phyloP scores from a whole-genome alignment of 2,888 invertebrate genomes.

The Polymixis lichenea region DNA sequence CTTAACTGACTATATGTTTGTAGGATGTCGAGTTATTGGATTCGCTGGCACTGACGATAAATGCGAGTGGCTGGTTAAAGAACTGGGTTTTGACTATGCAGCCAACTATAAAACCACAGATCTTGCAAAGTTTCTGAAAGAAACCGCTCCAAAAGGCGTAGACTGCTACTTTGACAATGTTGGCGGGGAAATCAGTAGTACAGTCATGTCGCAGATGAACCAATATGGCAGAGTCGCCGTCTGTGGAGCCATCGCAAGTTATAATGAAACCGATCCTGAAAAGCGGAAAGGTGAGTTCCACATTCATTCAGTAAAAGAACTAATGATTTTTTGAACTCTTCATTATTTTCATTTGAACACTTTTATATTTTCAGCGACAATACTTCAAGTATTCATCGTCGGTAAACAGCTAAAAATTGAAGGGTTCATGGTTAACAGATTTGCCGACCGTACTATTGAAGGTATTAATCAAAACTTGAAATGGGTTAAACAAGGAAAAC shows the following conservation, averaged over 20 bases:
- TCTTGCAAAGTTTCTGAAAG: conserved; percentile 88
- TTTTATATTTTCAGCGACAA: conserved; percentile 74
- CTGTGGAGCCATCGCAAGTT: conserved; percentile 92
- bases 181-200: conserved; percentile 92
- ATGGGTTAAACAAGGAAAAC: conserved; percentile 92
- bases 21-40: conserved; percentile 93
- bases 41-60: conserved; percentile 93
- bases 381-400: conserved; percentile 89
- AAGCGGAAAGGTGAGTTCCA: conserved; percentile 82
- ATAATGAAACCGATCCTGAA: conserved; percentile 89
- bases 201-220: conserved; percentile 92
- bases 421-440: conserved; percentile 90
- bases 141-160: conserved; percentile 92
- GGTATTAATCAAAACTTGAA: conserved; percentile 91
- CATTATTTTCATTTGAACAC: background rate
- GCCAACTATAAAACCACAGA: conserved; percentile 93
- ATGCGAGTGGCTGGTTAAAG: conserved; percentile 92
- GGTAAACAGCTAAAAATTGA: conserved; percentile 91
- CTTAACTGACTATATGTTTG: background rate
- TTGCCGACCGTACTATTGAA: conserved; percentile 89
- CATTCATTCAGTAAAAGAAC: background rate
- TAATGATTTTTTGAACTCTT: background rate
- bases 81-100: conserved; percentile 92
- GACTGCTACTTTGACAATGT: conserved; percentile 95
- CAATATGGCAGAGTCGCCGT: conserved; percentile 91